Evolutionary conservation across 2,888 invertebrate species (phyloP).

Genomic region (Dryocosmus kuriphilus): DNA sequence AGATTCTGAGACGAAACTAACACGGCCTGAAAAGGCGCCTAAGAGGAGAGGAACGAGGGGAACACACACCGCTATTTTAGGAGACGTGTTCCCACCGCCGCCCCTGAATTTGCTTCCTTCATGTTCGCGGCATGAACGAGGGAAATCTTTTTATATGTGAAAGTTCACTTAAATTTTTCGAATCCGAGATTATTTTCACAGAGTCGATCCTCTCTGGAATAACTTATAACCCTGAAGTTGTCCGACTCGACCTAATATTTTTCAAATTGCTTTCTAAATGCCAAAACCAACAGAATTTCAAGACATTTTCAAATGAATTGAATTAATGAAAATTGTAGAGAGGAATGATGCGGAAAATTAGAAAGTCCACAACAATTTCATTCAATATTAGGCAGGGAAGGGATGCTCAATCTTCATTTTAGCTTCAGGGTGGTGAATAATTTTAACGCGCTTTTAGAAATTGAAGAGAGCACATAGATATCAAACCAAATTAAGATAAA

Average conservation of each 20-base stretch:
- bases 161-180: conserved; percentile 25
- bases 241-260: background rate
- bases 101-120: conserved; percentile 44
- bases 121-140: conserved; percentile 15
- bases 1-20: conserved; percentile 46
- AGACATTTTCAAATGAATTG: too few relatives aligned
- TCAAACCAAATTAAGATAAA: background rate
- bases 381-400: too few relatives aligned
- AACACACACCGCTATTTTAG: conserved; percentile 64
- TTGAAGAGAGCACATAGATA: background rate
- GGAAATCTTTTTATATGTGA: conserved; percentile 18
- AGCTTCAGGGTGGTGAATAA: too few relatives aligned
- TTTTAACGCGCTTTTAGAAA: background rate
- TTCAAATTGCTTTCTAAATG: background rate
- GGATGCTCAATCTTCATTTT: too few relatives aligned
- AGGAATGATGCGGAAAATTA: too few relatives aligned
- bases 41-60: conserved; percentile 61
- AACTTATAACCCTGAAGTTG: background rate
- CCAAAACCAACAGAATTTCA: background rate
- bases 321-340: too few relatives aligned
- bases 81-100: conserved; percentile 55
- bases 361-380: too few relatives aligned
- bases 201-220: background rate
- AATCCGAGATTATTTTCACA: background rate
- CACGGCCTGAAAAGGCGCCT: conserved; percentile 70